phyloP scores from a whole-genome alignment of 2,113 vertebrate species.

The Setophaga coronata region DNA sequence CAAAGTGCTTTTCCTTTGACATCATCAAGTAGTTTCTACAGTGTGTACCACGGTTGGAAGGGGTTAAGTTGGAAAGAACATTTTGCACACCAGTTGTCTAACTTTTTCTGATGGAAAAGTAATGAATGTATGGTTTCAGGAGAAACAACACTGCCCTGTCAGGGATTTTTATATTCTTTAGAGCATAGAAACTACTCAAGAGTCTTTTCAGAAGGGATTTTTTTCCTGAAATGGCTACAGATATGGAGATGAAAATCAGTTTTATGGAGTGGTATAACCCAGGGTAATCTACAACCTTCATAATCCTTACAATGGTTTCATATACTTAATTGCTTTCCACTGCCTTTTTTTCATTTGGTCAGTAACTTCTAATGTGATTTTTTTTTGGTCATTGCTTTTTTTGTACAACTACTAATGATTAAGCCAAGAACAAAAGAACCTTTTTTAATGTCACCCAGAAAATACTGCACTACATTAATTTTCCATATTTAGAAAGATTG shows the following conservation, averaged over 20 bases:
- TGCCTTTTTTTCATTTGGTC: not conserved
- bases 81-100: not conserved
- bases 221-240: not conserved
- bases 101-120: not conserved
- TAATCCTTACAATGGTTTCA: not conserved
- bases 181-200: not conserved
- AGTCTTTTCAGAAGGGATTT: not conserved
- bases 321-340: not conserved
- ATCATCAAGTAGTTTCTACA: slow-evolving; percentile 1
- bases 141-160: not conserved
- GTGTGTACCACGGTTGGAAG: not conserved
- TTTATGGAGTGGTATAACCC: not conserved
- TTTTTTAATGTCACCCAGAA: not conserved
- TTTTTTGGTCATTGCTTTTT: not conserved
- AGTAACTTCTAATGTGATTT: not conserved
- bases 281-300: not conserved
- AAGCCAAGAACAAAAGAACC: not conserved
- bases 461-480: not conserved
- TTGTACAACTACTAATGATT: not conserved
- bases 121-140: not conserved
- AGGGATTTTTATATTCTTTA: not conserved
- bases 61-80: not conserved
- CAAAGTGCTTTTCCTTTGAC: slow-evolving; percentile 17
- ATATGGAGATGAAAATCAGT: not conserved
- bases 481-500: not conserved